Evolutionary conservation across 2,888 invertebrate species (phyloP).

Genomic region (Octonoba sinensis): DNA sequence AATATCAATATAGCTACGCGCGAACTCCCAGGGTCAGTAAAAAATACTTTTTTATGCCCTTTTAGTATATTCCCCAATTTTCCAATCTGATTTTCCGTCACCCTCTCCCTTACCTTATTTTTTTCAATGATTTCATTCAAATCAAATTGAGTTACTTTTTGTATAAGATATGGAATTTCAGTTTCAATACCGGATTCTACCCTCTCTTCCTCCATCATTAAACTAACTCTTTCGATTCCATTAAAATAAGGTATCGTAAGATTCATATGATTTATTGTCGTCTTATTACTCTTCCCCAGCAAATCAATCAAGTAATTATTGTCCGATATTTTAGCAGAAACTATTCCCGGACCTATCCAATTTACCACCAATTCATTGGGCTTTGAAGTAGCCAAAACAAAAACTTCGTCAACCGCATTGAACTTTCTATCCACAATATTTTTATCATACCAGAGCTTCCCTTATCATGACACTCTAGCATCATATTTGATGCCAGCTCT

Average conservation of each 20-base stretch:
- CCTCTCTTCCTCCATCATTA: too few species aligned
- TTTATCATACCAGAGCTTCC: constrained; percentile 8
- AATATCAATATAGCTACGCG: too few species aligned
- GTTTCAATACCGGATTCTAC: too few species aligned
- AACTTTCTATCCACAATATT: constrained; percentile 19
- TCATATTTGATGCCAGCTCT: constrained; percentile 13
- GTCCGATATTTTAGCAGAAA: too few species aligned
- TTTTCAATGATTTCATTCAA: too few species aligned
- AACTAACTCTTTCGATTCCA: background rate
- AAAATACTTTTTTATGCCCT: too few species aligned
- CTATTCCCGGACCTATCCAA: constrained; percentile 8
- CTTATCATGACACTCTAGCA: constrained; percentile 7
- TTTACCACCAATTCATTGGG: constrained; percentile 21
- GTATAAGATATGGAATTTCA: too few species aligned
- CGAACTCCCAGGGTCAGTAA: too few species aligned
- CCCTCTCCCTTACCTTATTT: too few species aligned
- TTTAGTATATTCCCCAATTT: too few species aligned
- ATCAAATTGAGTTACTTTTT: too few species aligned
- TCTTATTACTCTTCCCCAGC: background rate
- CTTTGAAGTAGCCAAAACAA: constrained; percentile 5
- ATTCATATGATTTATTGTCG: background rate
- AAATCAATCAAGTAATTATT: background rate
- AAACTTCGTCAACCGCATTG: constrained; percentile 5
- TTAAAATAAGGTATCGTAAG: background rate
- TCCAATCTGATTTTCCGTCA: too few species aligned